Evolutionary conservation across 2,113 vertebrate genomes (phyloP), one percentile per base, ranked within the genome.

Genomic region (Triplophysa dalaica): DNA sequence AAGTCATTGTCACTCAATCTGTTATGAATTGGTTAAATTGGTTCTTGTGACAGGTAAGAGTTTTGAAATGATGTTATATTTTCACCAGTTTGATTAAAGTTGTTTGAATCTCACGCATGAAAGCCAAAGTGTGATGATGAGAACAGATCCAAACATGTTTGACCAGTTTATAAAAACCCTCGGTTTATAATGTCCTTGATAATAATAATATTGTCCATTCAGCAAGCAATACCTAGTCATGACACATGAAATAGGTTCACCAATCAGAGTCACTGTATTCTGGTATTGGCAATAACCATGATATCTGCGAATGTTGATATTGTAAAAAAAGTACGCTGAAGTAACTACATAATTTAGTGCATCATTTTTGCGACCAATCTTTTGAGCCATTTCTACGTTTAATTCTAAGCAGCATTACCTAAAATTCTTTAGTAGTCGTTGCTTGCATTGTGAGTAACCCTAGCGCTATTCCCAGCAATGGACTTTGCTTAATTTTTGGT

Each of bases 81-180:
- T 43, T n/a, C n/a, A 1, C 14, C 14, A 41, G 16, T 22, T 11
- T 43, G 29, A 43, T 43, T 13, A 73, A 60, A 73, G 13, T n/a
- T n/a, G 17, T 21, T 21, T 58, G 19, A 58, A n/a, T 7, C 54
- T 58, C 19, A 58, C 9, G 2, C n/a, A n/a, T 58, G 9, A 58
- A 45, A 22, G 13, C 5, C 22, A 22, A 22, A 2, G 12, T 48
- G 66, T 48, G 13, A 73, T 60, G 70, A 60, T 10, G 33, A 60
- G 12, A 60, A 60, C n/a, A 0, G 1, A 58, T 58, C 12, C 11
- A 58, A 58, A 72, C 52, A 72, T 41, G 52, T 72, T 43, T 60
- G 54, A 73, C 52, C 54, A 24, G 54, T 73, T 73, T 22, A 22
- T 38, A 58, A 58, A 21, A 12, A 21, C 70, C 70, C 29, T 41